Conservation (phyloP, 2,888 invertebrate species). For the Ophion ventricosus region DNA sequence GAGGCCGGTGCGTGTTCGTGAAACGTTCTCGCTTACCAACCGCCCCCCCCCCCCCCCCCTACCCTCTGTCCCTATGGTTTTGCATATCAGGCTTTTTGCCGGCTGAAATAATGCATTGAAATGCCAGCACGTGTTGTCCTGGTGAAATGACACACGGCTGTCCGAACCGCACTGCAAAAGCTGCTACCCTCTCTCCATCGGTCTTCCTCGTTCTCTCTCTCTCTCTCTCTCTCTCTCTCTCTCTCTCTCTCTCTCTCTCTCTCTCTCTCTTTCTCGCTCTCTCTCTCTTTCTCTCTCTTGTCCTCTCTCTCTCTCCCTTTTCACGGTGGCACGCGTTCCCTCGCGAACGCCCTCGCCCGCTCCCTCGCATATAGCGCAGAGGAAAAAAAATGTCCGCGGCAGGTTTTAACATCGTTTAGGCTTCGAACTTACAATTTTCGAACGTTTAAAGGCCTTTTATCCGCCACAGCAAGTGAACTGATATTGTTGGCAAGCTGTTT, state of each 20-base stretch:
- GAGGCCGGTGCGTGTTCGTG: slow-evolving; percentile 55
- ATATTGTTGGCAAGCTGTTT: background rate
- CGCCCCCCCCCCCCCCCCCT: slow-evolving; percentile 58
- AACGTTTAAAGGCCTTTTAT: background rate
- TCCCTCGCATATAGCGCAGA: background rate
- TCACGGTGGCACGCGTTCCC: slow-evolving; percentile 59
- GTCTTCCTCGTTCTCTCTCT: slow-evolving; percentile 51
- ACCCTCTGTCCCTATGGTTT: slow-evolving; percentile 69
- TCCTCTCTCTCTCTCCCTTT: slow-evolving; percentile 8
- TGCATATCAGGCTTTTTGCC: slow-evolving; percentile 81
- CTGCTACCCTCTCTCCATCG: slow-evolving; percentile 57
- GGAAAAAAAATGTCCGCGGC: slow-evolving; percentile 1
- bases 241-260: slow-evolving; percentile 1
- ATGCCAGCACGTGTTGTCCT: slow-evolving; percentile 80
- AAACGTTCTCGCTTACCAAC: slow-evolving; percentile 55
- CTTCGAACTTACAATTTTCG: slow-evolving; percentile 7
- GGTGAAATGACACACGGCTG: slow-evolving; percentile 82
- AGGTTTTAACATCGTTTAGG: background rate
- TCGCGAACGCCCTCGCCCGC: slow-evolving; percentile 24
- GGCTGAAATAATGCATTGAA: slow-evolving; percentile 82
- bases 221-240: slow-evolving; percentile 60
- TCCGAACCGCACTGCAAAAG: slow-evolving; percentile 74
- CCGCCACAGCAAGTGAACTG: no score
- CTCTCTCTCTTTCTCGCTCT: slow-evolving; percentile 65
- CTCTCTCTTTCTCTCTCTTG: slow-evolving; percentile 48